Evolutionary conservation across 2,113 vertebrate genomes (phyloP).

Genomic region (Narcine bancroftii): DNA sequence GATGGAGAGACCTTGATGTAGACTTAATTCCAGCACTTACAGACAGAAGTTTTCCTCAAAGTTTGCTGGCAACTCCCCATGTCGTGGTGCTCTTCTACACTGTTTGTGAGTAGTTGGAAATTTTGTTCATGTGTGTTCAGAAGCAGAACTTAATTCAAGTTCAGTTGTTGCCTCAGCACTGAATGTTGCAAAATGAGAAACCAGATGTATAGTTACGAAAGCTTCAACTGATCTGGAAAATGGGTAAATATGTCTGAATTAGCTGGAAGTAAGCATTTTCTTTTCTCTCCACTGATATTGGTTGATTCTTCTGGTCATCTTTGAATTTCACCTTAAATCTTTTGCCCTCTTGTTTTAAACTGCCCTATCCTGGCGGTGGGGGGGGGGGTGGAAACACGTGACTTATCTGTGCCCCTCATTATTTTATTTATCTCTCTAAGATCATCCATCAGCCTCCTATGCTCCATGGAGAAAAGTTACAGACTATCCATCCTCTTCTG

Average conservation of each 20-base stretch:
- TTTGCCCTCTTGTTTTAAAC: no score
- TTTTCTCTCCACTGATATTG: no score
- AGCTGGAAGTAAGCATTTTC: not conserved
- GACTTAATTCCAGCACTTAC: slow-evolving; percentile 64
- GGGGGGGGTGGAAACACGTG: no score
- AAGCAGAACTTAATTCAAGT: no score
- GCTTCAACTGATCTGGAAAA: not conserved
- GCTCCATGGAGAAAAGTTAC: no score
- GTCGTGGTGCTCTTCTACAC: slow-evolving; percentile 78
- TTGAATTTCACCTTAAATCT: no score
- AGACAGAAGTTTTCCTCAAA: slow-evolving; percentile 61
- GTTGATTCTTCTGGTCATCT: no score
- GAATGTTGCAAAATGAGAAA: not conserved
- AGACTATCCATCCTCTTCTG: no score
- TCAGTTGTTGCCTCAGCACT: not conserved
- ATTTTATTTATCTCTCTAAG: no score
- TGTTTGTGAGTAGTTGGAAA: slow-evolving; percentile 66
- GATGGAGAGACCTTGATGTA: slow-evolving; percentile 56
- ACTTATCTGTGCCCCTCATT: no score
- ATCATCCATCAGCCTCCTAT: no score
- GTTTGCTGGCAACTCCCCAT: slow-evolving; percentile 48
- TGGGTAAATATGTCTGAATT: not conserved
- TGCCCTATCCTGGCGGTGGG: no score
- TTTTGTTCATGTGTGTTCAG: not conserved
- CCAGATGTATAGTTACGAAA: not conserved